Percentiles rank a stretch among this genome's conserved stretches.
phyloP scores from a whole-genome alignment of 1,140 invertebrate species.

The Lordiphosa collinella region DNA sequence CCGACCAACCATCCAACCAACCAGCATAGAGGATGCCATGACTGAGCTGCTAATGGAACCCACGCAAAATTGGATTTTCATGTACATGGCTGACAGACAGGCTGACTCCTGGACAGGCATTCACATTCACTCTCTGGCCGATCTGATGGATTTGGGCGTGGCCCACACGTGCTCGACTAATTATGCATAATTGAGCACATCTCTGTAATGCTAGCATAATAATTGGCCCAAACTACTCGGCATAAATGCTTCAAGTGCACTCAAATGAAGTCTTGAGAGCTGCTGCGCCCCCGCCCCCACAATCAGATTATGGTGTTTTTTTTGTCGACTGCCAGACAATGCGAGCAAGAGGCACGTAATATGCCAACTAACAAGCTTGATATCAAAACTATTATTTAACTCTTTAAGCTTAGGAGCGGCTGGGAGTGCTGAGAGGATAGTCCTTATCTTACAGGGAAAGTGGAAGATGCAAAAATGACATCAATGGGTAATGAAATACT shows the following conservation, averaged over 20 bases:
- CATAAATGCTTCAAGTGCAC: slow-evolving; percentile 39
- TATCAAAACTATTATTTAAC: slow-evolving; percentile 29
- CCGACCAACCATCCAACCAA: background rate
- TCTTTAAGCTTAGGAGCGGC: slow-evolving; percentile 4
- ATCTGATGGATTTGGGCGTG: slow-evolving; percentile 58
- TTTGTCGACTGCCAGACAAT: slow-evolving; percentile 22
- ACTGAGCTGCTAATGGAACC: slow-evolving; percentile 64
- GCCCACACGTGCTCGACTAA: slow-evolving; percentile 70
- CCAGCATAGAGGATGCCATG: slow-evolving; percentile 7
- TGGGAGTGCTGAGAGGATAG: slow-evolving; percentile 2
- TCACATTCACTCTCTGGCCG: background rate
- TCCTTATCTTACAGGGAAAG: background rate
- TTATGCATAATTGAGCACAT: slow-evolving; percentile 68
- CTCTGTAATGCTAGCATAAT: slow-evolving; percentile 69
- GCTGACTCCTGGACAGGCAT: slow-evolving; percentile 2
- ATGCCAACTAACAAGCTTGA: slow-evolving; percentile 30
- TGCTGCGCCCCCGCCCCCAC: background rate
- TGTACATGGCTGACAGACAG: slow-evolving; percentile 53
- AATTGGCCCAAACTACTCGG: slow-evolving; percentile 48
- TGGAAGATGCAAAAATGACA: no score
- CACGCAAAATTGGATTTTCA: slow-evolving; percentile 73
- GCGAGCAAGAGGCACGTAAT: slow-evolving; percentile 36
- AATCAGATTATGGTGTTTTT: background rate
- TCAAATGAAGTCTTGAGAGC: slow-evolving; percentile 22
- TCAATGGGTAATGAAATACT: no score